These are phyloP conservation scores for Phalloptychus januarius DNA, from an alignment of 2,797 vertebrate genomes.

Conservation along the genomic window DNA sequence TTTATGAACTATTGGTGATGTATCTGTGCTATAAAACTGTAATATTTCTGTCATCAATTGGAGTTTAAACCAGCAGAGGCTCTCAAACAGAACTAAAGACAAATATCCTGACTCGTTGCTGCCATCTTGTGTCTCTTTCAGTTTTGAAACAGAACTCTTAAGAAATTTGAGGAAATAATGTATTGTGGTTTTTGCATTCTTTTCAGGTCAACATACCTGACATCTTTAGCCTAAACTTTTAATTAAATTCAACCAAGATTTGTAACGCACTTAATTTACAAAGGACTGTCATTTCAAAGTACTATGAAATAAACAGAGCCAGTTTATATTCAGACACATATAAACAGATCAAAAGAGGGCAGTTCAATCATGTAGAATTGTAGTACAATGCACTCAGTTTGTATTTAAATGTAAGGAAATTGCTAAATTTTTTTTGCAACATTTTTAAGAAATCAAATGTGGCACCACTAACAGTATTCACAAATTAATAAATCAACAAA, in stretches of 20 bases:
- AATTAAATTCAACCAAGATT: not conserved
- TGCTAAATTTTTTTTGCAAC: not conserved
- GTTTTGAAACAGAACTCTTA: not conserved
- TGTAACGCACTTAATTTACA: not conserved
- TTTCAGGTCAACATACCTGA: not conserved
- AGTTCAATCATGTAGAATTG: not conserved
- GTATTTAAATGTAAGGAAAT: not conserved
- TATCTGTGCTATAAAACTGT: not conserved
- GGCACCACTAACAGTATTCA: not conserved
- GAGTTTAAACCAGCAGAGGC: constrained; percentile 6
- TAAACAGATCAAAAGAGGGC: not conserved
- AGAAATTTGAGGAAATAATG: not conserved
- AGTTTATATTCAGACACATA: not conserved
- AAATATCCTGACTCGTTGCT: constrained; percentile 57
- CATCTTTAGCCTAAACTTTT: not conserved
- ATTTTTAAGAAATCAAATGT: not conserved
- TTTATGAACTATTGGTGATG: not conserved
- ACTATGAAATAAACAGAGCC: not conserved
- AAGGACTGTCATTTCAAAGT: not conserved
- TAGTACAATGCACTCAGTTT: not conserved
- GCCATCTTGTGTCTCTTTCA: constrained; percentile 62
- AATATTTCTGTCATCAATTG: constrained; percentile 6
- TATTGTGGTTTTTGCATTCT: not conserved
- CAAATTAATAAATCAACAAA: constrained; percentile 1
- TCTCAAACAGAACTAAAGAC: constrained; percentile 1